phyloP scores from a whole-genome alignment of 92 coral and sea anemone genomes.

The Heteractis magnifica region DNA sequence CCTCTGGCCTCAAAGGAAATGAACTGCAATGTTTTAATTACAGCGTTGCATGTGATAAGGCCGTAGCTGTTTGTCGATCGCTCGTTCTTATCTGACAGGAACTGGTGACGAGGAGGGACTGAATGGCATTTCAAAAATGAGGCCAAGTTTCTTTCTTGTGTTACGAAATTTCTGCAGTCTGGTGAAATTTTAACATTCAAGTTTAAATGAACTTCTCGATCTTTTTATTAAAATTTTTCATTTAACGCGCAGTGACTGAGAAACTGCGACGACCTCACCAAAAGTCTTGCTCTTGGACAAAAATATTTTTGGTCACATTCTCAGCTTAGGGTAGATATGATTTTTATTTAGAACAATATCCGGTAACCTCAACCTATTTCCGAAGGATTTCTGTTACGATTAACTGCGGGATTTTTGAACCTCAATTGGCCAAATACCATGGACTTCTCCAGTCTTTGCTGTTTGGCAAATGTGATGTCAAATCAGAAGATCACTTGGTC shows the following conservation, averaged over 20 bases:
- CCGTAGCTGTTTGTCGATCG: neutral
- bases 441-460: neutral
- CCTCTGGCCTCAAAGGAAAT: slow-evolving; percentile 9
- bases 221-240: no score
- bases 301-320: neutral
- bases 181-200: neutral
- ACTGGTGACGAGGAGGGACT: slow-evolving; percentile 14
- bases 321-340: neutral
- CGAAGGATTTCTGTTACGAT: neutral
- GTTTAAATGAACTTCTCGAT: no score
- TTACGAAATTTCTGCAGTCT: neutral
- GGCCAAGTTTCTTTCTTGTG: neutral
- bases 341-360: neutral
- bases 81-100: slow-evolving; percentile 10
- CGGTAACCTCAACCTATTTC: slow-evolving; percentile 3
- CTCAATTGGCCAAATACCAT: neutral
- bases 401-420: neutral
- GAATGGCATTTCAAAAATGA: neutral
- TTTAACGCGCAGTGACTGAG: no score
- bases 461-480: neutral
- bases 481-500: neutral
- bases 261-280: no score
- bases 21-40: neutral
- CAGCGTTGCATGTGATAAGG: neutral
- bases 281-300: neutral